Percentiles rank a stretch among this genome's conserved stretches.
These are phyloP conservation scores for Antheraea yamamai DNA, from an alignment of 2,888 invertebrate genomes.

Conservation along the genomic window DNA sequence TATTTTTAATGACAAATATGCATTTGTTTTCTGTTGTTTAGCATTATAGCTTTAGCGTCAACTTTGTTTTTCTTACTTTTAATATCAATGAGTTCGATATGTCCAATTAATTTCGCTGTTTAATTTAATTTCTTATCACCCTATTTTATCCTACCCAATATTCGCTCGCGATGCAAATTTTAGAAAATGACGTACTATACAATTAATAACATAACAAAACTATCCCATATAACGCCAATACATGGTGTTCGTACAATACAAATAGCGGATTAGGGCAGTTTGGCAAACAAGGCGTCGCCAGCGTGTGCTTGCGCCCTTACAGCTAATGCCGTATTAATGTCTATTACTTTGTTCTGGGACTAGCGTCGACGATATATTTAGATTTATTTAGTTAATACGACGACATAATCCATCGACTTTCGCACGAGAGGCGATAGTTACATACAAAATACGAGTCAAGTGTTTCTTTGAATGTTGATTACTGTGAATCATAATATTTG, in stretches of 20 bases:
- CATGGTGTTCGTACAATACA: slow-evolving; percentile 59
- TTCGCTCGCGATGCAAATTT: no score
- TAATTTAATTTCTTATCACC: no score
- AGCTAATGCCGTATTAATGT: slow-evolving; percentile 80
- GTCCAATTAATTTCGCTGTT: no score
- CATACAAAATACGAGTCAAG: neutral
- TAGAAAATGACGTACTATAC: neutral
- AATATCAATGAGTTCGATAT: no score
- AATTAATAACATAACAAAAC: neutral
- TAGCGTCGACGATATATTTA: slow-evolving; percentile 65
- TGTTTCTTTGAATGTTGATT: neutral
- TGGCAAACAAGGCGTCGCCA: slow-evolving; percentile 80
- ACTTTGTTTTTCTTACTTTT: no score
- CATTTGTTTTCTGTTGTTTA: no score
- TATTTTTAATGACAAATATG: no score
- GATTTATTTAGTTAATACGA: slow-evolving; percentile 68
- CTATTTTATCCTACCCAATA: no score
- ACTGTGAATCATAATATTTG: neutral
- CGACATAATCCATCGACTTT: slow-evolving; percentile 64
- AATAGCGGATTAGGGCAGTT: slow-evolving; percentile 82
- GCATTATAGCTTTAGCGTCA: no score
- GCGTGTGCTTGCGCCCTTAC: slow-evolving; percentile 71
- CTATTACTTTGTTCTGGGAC: slow-evolving; percentile 74
- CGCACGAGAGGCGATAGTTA: slow-evolving; percentile 54
- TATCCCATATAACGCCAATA: neutral